Evolutionary conservation across 1,140 invertebrate genomes (phyloP), one percentile per base, ranked within the genome.

Genomic region (Solenopsis fugax): DNA sequence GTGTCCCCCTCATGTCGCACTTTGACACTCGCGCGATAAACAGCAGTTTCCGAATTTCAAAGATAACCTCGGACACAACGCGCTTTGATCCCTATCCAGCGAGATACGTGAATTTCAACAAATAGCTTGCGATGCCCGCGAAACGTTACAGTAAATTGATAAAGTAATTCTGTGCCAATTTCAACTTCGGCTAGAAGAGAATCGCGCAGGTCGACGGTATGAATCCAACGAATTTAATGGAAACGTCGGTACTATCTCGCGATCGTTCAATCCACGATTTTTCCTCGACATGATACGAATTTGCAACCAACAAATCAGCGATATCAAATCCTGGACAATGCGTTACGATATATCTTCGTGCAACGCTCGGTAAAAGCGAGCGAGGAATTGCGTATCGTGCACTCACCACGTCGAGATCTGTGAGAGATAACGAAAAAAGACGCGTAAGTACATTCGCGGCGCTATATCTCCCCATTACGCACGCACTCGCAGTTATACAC

Each of bases 221-320:
- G 52, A 56, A 56, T 64, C 16, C 41, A 24, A 60, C 58, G 58
- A 21, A n/a, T 78, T 77, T 77, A 34, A 65, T 65, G 60, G 24
- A 78, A 78, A 65, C 58, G 71, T 75, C 34, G 41, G 72, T 58
- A 18, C 52, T 58, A 76, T 56, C 75, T 64, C 75, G 58, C 41
- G 18, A 78, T 77, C 75, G 58, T 48, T 48, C 71, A 21, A 29
- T 54, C 48, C 60, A 24, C 75, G 21, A 34, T 64, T 78, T 65
- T 78, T 78, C 41, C 58, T 21, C 75, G 41, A 78, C 58, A 45
- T 18, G 37, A 77, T 37, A 37, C 34, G 34, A 76, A 58, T 76
- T 58, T 76, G 72, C 52, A 41, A 58, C 34, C 24, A 48, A 78
- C 24, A 78, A 78, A 78, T 78, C 75, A 77, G 56, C 75, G 58